Evolutionary conservation across 2,888 invertebrate species (phyloP).

Genomic region (Drosophila mulleri): DNA sequence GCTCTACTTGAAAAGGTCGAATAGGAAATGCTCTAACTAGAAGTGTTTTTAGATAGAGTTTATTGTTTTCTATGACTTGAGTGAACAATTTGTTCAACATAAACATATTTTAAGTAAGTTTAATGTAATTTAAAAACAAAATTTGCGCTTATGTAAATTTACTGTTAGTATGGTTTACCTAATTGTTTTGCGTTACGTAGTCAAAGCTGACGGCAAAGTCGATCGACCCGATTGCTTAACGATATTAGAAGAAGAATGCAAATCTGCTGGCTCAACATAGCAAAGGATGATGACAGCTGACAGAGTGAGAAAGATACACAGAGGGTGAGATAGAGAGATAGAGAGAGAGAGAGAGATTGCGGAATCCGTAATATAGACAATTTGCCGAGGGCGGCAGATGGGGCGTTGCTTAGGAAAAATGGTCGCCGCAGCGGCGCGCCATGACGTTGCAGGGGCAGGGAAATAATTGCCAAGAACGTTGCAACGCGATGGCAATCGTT

Average conservation of each 20-base stretch:
- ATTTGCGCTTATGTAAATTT: no score
- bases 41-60: not conserved
- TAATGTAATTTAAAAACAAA: no score
- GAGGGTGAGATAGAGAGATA: not conserved
- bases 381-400: conserved; percentile 46
- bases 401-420: not conserved
- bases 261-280: conserved; percentile 32
- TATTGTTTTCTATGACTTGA: not conserved
- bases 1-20: not conserved
- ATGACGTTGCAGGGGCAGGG: conserved; percentile 17
- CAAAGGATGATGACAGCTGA: conserved; percentile 45
- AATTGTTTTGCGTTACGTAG: not conserved
- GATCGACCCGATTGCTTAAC: conserved; percentile 4
- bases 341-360: not conserved
- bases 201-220: not conserved
- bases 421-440: not conserved
- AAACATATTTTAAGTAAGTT: not conserved
- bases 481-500: conserved; percentile 40
- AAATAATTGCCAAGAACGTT: conserved; percentile 58
- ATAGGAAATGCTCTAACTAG: conserved; percentile 18
- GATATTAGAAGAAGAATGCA: conserved; percentile 40
- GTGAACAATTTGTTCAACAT: not conserved
- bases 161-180: not conserved
- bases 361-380: conserved; percentile 34
- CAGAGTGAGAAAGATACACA: not conserved